Evolutionary conservation across 2,888 invertebrate species (phyloP), one percentile per base, ranked within the genome.

Genomic region (Sceliomorpha sp.): DNA sequence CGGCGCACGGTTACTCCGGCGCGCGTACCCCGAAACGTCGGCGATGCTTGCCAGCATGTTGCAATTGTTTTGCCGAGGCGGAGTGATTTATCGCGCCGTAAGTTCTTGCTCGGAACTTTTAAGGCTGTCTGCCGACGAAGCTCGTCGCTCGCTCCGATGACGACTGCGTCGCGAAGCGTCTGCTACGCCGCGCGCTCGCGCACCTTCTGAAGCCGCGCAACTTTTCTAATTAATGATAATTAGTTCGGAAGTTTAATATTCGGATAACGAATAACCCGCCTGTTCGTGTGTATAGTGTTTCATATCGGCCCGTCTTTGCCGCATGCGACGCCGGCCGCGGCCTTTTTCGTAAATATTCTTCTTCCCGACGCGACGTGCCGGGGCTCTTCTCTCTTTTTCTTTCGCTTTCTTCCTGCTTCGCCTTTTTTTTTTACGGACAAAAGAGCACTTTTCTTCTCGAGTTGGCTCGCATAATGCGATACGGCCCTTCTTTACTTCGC

Each of bases 191-290:
- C 29, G 7, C 27, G 14, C 48, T 39, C 32, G 48, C 26, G 39
- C 56, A 53, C 56, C 40, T 42, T 34, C 36, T 62, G 50, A 72
- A 68, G 44, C 45, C 26, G 64, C 63, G 48, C 72, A 87, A 86
- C 85, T 86, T 87, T 84, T 85, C 85, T 84, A 85, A 87, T 85
- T 86, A 87, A 85, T 85, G 86, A 82, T 87, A 86, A 85, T 85
- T 85, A 84, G 83, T 81, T 74, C 63, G 42, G 70, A 76, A 82
- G 75, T 80, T 80, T 80, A 76, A 77, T 70, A 71, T 79, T 74
- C 75, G 79, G 85, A 85, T 86, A 84, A 83, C 82, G 79, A 83
- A 80, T 75, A 78, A 79, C 76, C 78, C 74, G 71, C 26, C 68
- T 66, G 63, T 72, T 73, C 72, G 73, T 73, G 74, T 72, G 76